Evolutionary conservation across 1,140 invertebrate species (phyloP).

Genomic region (Apocrypta bakeri): DNA sequence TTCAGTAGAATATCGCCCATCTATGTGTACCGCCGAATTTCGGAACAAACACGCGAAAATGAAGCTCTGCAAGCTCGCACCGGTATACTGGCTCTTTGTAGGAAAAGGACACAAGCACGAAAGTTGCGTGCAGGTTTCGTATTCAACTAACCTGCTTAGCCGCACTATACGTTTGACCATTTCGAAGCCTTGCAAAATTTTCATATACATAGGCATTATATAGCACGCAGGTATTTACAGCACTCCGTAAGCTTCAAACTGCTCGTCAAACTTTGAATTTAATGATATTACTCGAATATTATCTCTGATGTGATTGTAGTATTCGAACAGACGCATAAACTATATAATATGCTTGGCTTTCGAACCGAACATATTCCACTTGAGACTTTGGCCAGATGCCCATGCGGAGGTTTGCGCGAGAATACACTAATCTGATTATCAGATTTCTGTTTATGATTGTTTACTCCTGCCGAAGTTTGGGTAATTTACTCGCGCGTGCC

Average conservation of each 20-base stretch:
- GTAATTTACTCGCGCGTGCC: not conserved
- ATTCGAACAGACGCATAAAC: not conserved
- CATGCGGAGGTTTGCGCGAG: not conserved
- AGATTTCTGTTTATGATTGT: not conserved
- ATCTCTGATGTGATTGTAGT: not conserved
- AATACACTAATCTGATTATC: not conserved
- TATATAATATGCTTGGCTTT: not conserved
- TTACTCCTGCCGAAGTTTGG: not conserved
- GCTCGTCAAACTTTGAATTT: not conserved
- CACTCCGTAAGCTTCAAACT: not conserved
- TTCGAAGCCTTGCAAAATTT: slow-evolving; percentile 26
- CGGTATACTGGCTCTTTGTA: not conserved
- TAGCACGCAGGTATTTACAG: not conserved
- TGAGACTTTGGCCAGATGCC: not conserved
- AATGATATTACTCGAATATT: no score
- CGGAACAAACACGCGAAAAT: slow-evolving; percentile 22
- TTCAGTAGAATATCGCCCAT: no score
- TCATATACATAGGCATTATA: no score
- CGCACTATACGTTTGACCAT: not conserved
- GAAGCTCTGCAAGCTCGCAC: not conserved
- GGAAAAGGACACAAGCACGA: not conserved
- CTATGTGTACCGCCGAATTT: not conserved
- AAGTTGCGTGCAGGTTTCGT: not conserved
- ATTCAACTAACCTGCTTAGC: slow-evolving; percentile 39
- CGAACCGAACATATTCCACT: not conserved